Evolutionary conservation across 2,797 vertebrate genomes (phyloP).

Genomic region (Acanthopagrus latus): DNA sequence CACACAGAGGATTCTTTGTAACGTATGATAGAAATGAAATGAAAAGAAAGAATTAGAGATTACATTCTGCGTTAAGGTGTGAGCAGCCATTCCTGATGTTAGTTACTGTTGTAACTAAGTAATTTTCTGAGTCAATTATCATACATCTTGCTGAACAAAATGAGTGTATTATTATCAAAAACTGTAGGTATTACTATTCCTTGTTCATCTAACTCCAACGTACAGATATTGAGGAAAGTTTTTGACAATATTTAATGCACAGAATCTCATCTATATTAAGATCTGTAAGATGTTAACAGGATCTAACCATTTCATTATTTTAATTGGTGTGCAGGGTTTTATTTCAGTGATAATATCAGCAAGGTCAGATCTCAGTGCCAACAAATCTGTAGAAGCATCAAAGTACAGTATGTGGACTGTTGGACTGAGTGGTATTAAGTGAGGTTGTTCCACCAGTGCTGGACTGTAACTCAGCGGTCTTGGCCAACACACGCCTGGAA

Average conservation of each 20-base stretch:
- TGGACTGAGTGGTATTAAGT: conserved; percentile 5
- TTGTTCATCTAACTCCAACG: not conserved
- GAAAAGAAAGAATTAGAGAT: not conserved
- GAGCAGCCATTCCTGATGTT: not conserved
- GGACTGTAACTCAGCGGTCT: conserved; percentile 24
- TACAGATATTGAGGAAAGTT: not conserved
- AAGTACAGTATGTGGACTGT: conserved; percentile 26
- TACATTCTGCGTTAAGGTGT: not conserved
- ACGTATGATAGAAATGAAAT: not conserved
- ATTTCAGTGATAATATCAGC: not conserved
- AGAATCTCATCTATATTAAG: not conserved
- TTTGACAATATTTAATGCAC: not conserved
- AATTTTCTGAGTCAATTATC: not conserved
- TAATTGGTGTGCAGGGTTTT: not conserved
- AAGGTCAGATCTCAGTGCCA: not conserved
- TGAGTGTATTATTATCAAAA: not conserved
- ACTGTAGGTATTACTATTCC: not conserved
- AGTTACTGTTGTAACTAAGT: not conserved
- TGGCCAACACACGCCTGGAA: conserved; percentile 53
- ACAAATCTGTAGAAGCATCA: not conserved
- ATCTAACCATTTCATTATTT: not conserved
- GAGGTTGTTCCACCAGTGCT: not conserved
- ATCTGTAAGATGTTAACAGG: not conserved
- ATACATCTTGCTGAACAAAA: not conserved
- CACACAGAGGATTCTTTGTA: not conserved